Evolutionary conservation across 1,140 invertebrate genomes (phyloP).

Genomic region (Argopecten irradians): DNA sequence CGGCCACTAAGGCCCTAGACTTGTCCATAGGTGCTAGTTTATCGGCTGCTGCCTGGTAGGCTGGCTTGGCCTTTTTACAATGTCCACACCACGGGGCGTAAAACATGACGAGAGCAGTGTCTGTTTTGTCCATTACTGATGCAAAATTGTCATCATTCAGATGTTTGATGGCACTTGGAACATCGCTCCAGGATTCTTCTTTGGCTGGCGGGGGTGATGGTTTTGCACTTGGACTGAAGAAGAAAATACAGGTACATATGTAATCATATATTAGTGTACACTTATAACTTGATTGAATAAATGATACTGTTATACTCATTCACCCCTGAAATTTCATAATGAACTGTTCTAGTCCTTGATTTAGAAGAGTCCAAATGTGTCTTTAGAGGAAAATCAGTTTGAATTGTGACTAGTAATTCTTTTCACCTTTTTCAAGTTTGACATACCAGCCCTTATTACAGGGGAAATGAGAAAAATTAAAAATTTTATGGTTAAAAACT

Average conservation of each 20-base stretch:
- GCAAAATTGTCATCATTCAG: conserved; percentile 80
- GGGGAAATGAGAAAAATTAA: too few species aligned
- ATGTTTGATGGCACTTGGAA: conserved; percentile 77
- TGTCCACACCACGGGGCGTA: conserved; percentile 86
- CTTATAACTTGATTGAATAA: neutral
- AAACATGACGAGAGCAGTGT: conserved; percentile 72
- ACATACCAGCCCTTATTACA: too few species aligned
- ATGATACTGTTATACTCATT: neutral
- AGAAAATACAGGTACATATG: too few species aligned
- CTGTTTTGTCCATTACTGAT: conserved; percentile 67
- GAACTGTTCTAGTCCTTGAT: too few species aligned
- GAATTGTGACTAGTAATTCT: neutral
- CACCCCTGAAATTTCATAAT: too few species aligned
- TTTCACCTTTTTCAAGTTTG: too few species aligned
- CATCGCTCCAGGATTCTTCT: conserved; percentile 76
- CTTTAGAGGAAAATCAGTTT: neutral
- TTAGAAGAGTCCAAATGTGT: too few species aligned
- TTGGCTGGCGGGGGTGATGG: conserved; percentile 70
- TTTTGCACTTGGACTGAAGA: conserved; percentile 75
- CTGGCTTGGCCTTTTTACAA: conserved; percentile 90
- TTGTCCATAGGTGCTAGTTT: conserved; percentile 79
- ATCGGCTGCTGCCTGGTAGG: conserved; percentile 86
- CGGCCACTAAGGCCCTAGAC: conserved; percentile 83
- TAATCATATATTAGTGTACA: neutral
- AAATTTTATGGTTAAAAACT: too few species aligned